phyloP scores from a whole-genome alignment of 2,113 vertebrate species.

The Apaloderma vittatum region DNA sequence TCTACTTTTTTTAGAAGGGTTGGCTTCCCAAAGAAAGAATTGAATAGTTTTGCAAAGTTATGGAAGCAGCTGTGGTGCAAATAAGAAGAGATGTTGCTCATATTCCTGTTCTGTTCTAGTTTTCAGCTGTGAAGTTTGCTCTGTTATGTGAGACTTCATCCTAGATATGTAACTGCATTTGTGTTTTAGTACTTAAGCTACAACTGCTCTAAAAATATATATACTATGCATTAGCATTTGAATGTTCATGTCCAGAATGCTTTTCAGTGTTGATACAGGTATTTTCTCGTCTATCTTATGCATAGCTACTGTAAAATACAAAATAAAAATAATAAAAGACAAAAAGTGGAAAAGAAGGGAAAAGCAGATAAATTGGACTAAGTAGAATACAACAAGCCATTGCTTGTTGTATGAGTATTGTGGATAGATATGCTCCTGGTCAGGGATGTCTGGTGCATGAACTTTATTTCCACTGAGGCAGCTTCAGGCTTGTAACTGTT shows the following conservation, averaged over 20 bases:
- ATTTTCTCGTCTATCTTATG: neutral
- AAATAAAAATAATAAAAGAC: neutral
- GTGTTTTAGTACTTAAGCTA: neutral
- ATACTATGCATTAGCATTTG: neutral
- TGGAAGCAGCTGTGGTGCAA: neutral
- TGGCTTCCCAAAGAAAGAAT: neutral
- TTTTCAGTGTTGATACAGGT: neutral
- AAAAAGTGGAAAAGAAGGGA: neutral
- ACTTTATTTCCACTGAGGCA: neutral
- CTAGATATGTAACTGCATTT: neutral
- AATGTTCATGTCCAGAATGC: conserved; percentile 13
- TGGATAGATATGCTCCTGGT: neutral
- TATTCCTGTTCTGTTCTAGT: neutral
- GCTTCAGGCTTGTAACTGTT: neutral
- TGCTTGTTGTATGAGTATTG: neutral
- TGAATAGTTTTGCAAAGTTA: neutral
- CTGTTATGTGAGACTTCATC: neutral
- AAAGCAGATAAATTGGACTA: neutral
- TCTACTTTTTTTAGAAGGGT: conserved; percentile 20
- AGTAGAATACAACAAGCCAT: neutral
- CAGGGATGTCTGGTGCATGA: neutral
- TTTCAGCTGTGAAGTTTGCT: neutral
- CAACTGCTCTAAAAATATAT: neutral
- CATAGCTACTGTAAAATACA: neutral
- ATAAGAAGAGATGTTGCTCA: neutral